Base-by-base conservation (phyloP, 2,113 vertebrate genomes). In the Microtus ochrogaster region DNA sequence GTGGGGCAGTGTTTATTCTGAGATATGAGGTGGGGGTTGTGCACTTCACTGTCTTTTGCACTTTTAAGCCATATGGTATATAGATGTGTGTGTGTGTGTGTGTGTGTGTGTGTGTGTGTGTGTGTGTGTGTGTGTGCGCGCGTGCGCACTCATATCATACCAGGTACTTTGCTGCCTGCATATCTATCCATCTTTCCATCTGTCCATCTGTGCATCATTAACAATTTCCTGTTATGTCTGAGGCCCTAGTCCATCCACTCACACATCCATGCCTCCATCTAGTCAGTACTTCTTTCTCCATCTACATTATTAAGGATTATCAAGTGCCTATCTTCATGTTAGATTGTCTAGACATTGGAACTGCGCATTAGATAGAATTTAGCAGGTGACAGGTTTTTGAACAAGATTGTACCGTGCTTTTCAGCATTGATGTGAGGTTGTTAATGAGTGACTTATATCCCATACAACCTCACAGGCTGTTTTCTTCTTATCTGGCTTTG, bases 401-500 rank as follows among this genome's bases (percentile, higher is more conserved):
- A 66, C 10, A 90, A 72, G 89, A 86, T 44, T 82, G 66, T 89
- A 61, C 81, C 28, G 61, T 85, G 24, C 61, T 93, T 90, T 73
- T 66, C 30, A 89, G 68, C 72, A 77, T 78, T 12, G 55, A 66
- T 66, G 39, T 74, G 70, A 93, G 28, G 26, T 90, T 89, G n/a
- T 58, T 73, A 78, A 63, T 82, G 88, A 72, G 70, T 74, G 52
- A 26, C 17, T 58, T 58, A 83, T 2, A 30, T 44, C 11, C 10
- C 1, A 30, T 26, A 47, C 11, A 39, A 72, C n/a, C 8, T 73
- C 52, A 82, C 5, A 61, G 21, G 6, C n/a, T 79, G 17, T 91
- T 33, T 97, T 44, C 49, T 76, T 92, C 87, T 94, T 52, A 49
- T 63, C 76, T 96, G 49, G 41, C 33, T 86, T 93, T 93, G 39